A percentile compares a stretch with the other conserved stretches of the same genome.
Conservation (phyloP, 2,113 vertebrate species). For the Channa maculata region DNA sequence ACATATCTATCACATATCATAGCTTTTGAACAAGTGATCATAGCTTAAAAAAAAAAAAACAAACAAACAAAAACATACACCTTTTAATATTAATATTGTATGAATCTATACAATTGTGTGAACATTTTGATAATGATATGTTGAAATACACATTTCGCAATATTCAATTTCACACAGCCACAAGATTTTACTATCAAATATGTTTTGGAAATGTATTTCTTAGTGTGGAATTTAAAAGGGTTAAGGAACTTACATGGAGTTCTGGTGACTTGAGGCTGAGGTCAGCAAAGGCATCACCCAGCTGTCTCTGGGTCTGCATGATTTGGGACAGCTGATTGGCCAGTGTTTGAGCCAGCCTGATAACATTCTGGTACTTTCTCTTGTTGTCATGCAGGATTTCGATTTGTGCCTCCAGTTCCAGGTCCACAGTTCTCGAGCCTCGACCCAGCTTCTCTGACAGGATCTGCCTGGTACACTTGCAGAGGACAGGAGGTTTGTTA, state of each 20-base stretch:
- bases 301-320: slow-evolving; percentile 94
- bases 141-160: no score
- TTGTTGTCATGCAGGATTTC: slow-evolving; percentile 96
- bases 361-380: slow-evolving; percentile 94
- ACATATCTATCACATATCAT: no score
- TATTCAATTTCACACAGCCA: no score
- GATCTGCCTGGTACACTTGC: slow-evolving; percentile 96
- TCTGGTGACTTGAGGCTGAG: slow-evolving; percentile 97
- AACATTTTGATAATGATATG: no score
- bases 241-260: slow-evolving; percentile 89
- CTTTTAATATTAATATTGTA: no score
- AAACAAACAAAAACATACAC: no score
- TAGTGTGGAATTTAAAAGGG: no score
- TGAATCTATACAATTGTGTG: no score
- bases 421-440: slow-evolving; percentile 96
- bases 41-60: no score
- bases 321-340: slow-evolving; percentile 93
- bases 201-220: no score
- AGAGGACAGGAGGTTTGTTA: slow-evolving; percentile 20
- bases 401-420: slow-evolving; percentile 96
- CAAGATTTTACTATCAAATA: no score
- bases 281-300: slow-evolving; percentile 97
- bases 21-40: no score
- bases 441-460: slow-evolving; percentile 97
- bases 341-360: slow-evolving; percentile 92